Evolutionary conservation across 2,113 vertebrate species (phyloP), one percentile per base, ranked within the genome.

Genomic region (Cyprinodon variegatus): DNA sequence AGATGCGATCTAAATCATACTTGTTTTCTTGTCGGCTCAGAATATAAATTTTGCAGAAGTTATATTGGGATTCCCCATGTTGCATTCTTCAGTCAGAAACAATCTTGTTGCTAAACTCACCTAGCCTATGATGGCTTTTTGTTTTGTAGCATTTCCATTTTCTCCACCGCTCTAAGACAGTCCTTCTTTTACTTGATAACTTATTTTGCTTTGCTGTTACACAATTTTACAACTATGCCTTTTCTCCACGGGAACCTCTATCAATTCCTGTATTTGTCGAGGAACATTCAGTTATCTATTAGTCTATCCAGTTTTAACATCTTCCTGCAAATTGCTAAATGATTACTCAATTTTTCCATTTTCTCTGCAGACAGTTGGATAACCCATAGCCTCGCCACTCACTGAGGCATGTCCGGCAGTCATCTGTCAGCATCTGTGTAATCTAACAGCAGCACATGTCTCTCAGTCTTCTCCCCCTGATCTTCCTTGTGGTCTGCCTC

Each of bases 371-470:
- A 78, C 75, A 77, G 79, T 78, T 88, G 65, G 72, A 61, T 76
- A 79, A 85, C 87, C 86, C 68, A 78, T 80, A 78, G 45, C 78
- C 75, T 71, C 81, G 80, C 76, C 81, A 40, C 60, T 40, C 59
- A 39, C 65, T 88, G 82, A 83, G 41, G 69, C 74, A 15, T 74
- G 77, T 77, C 89, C 80, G 72, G 14, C 65, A 13, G 67, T 83
- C 90, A 89, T 89, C 89, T 90, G 90, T 86, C 86, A 84, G 79
- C 90, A 88, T 89, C 89, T 89, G 90, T 86, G 87, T 87, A 87
- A 93, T 93, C 77, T 88, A 84, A 87, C 79, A 82, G 81, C 79
- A 65, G 85, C 85, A 68, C 87, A 71, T 48, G 77, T 82, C 90
- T 77, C 78, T 83, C 87, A 78, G n/a, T 77, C 79, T 79, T 14